Conservation (phyloP, 2,888 invertebrate species). For the Odiellus spinosus region DNA sequence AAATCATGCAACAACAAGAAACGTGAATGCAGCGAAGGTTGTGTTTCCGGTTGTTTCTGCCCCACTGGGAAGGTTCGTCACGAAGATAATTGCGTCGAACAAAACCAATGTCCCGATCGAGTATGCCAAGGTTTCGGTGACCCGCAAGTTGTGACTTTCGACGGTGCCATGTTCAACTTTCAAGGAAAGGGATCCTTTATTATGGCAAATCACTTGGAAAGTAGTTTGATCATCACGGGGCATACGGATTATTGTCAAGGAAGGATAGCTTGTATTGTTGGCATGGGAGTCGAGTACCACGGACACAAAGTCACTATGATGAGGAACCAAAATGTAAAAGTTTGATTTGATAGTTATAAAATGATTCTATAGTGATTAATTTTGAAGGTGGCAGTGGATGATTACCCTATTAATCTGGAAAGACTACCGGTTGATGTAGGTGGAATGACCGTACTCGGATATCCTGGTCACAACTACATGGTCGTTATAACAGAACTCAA, state of each 20-base stretch:
- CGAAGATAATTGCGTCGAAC: constrained; percentile 46
- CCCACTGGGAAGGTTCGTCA: constrained; percentile 53
- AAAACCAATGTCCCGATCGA: constrained; percentile 58
- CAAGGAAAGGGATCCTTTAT: constrained; percentile 37
- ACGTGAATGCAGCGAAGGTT: constrained; percentile 35
- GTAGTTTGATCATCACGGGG: constrained; percentile 10
- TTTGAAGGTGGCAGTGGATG: constrained; percentile 8
- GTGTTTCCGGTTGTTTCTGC: constrained; percentile 71
- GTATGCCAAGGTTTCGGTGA: constrained; percentile 58
- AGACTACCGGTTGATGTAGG: constrained; percentile 38
- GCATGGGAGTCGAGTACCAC: constrained; percentile 11
- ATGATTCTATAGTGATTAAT: not conserved
- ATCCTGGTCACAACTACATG: constrained; percentile 44
- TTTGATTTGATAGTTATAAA: not conserved
- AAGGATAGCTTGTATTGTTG: constrained; percentile 8
- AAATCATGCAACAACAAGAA: constrained; percentile 54
- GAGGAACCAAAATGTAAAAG: constrained; percentile 9
- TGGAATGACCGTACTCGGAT: constrained; percentile 44
- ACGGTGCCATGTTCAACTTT: constrained; percentile 58
- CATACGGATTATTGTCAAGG: constrained; percentile 9
- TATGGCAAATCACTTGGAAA: constrained; percentile 9
- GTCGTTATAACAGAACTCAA: constrained; percentile 50
- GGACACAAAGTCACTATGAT: constrained; percentile 8
- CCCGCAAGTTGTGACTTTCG: constrained; percentile 66
- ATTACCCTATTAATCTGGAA: constrained; percentile 7